phyloP scores from a whole-genome alignment of 2,797 vertebrate genomes.

The Spondyliosoma cantharus region DNA sequence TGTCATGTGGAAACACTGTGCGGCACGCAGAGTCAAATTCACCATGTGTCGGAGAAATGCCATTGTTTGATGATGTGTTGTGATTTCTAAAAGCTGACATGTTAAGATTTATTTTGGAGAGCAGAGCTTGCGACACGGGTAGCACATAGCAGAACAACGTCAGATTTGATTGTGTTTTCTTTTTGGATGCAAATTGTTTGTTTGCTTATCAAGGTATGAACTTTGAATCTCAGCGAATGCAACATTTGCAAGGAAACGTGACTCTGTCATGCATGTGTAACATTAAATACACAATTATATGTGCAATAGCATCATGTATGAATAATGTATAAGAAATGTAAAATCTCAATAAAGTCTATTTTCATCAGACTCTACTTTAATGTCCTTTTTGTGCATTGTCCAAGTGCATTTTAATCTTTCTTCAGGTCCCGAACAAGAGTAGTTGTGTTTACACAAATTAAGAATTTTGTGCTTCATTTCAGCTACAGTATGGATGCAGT shows the following conservation, averaged over 20 bases:
- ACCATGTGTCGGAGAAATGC: background rate
- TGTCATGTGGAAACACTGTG: conserved; percentile 5
- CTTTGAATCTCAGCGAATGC: background rate
- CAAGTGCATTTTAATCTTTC: background rate
- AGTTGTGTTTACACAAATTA: background rate
- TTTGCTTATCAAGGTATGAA: background rate
- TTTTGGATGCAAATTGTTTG: background rate
- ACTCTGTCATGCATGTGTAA: conserved; percentile 17
- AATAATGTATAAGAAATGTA: conserved; percentile 24
- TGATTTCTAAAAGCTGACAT: conserved; percentile 19
- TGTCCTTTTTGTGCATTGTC: background rate
- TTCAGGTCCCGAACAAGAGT: background rate
- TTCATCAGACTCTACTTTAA: conserved; percentile 43
- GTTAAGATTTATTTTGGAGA: background rate
- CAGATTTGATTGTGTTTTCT: conserved; percentile 6
- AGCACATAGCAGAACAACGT: background rate
- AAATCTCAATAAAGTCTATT: conserved; percentile 65
- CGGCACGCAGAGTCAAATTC: background rate
- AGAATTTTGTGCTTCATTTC: background rate
- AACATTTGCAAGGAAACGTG: conserved; percentile 1
- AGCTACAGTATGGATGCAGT: background rate
- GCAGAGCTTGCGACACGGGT: background rate
- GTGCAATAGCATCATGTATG: conserved; percentile 49
- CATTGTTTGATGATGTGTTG: background rate
- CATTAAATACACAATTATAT: conserved; percentile 20